These are phyloP conservation scores for Melanotus villosus DNA, from an alignment of 2,888 invertebrate genomes.

Conservation along the genomic window DNA sequence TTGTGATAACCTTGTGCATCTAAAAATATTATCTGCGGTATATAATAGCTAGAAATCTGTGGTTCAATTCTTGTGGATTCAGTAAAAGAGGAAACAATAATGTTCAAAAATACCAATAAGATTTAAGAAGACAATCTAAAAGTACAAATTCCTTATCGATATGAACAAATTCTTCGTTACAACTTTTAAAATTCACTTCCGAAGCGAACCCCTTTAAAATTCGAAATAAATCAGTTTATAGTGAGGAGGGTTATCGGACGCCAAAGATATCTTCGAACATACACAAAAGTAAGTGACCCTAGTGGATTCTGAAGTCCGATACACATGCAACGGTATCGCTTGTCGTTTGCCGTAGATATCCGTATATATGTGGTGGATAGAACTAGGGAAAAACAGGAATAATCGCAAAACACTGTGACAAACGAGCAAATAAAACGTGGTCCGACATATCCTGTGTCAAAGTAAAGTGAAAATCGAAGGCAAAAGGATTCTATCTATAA, in stretches of 20 bases:
- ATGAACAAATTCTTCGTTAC: too few relatives aligned
- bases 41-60: too few relatives aligned
- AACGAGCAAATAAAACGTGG: constrained; percentile 49
- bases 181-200: too few relatives aligned
- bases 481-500: constrained; percentile 46
- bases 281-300: neutral
- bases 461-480: constrained; percentile 49
- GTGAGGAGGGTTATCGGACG: constrained; percentile 3
- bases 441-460: constrained; percentile 48
- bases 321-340: constrained; percentile 13
- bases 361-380: constrained; percentile 36
- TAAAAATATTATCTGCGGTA: too few relatives aligned
- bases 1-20: too few relatives aligned
- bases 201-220: too few relatives aligned
- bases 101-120: too few relatives aligned
- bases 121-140: too few relatives aligned
- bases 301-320: constrained; percentile 5
- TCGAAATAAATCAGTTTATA: constrained; percentile 1
- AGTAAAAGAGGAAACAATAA: too few relatives aligned
- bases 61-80: too few relatives aligned
- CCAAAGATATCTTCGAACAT: constrained; percentile 5
- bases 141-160: too few relatives aligned
- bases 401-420: constrained; percentile 43
- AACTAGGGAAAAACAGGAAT: constrained; percentile 32
- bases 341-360: constrained; percentile 36